A percentile compares a stretch with the other conserved stretches of the same genome.
These are phyloP conservation scores for Pangasius larnaudii DNA, from an alignment of 2,797 vertebrate genomes.

Conservation along the genomic window DNA sequence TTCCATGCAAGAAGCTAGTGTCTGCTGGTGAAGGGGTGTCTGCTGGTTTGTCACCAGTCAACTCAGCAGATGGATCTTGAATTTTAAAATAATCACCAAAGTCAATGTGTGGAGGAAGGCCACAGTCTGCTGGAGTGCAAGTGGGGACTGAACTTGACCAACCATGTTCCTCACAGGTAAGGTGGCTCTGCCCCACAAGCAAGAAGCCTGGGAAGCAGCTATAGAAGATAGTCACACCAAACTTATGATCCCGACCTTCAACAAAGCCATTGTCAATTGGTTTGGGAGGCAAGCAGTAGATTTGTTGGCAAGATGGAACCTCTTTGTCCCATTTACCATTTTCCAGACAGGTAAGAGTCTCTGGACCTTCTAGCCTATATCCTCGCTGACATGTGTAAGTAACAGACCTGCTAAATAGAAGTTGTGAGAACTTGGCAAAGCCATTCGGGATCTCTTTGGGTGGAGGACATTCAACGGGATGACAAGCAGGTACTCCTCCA, in stretches of 20 bases:
- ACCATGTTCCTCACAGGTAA: slow-evolving; percentile 90
- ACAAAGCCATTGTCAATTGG: slow-evolving; percentile 94
- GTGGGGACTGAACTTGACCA: slow-evolving; percentile 89
- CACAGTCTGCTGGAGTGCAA: slow-evolving; percentile 89
- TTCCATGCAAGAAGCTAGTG: slow-evolving; percentile 85
- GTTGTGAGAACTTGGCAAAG: slow-evolving; percentile 79
- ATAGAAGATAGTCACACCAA: slow-evolving; percentile 94
- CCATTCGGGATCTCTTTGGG: slow-evolving; percentile 86
- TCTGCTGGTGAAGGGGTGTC: slow-evolving; percentile 64
- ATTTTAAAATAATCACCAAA: slow-evolving; percentile 88
- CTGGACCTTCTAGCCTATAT: slow-evolving; percentile 86
- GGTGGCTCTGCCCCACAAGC: slow-evolving; percentile 87
- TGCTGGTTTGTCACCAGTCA: slow-evolving; percentile 51
- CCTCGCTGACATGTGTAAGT: slow-evolving; percentile 88
- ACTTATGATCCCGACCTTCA: slow-evolving; percentile 92
- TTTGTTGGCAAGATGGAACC: slow-evolving; percentile 82
- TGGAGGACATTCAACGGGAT: slow-evolving; percentile 85
- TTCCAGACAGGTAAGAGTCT: slow-evolving; percentile 82
- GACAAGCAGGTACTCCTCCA: slow-evolving; percentile 86
- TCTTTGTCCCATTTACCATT: slow-evolving; percentile 85
- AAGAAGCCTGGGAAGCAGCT: slow-evolving; percentile 96
- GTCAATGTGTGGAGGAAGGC: slow-evolving; percentile 95
- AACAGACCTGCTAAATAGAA: slow-evolving; percentile 85
- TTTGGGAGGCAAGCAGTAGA: slow-evolving; percentile 86
- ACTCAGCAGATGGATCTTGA: slow-evolving; percentile 60